Evolutionary conservation across 2,797 vertebrate genomes (phyloP).

Genomic region (Lepilemur septentrionalis): DNA sequence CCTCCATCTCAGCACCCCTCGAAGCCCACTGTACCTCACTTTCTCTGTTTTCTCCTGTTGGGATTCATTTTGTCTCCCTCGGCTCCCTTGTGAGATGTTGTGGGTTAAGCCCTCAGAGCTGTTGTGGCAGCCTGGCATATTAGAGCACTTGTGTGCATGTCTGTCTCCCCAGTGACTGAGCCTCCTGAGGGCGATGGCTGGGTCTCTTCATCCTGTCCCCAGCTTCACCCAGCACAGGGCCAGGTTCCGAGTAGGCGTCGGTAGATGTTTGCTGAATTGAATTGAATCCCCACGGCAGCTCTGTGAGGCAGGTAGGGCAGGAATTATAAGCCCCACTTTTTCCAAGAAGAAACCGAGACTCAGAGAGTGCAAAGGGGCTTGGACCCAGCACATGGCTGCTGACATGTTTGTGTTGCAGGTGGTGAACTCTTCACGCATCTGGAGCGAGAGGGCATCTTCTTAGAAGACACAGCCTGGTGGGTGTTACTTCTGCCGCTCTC

Average conservation of each 20-base stretch:
- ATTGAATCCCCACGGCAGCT: slow-evolving; percentile 71
- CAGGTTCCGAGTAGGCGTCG: slow-evolving; percentile 67
- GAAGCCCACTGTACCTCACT: not conserved
- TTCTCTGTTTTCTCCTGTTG: not conserved
- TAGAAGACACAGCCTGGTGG: slow-evolving; percentile 95
- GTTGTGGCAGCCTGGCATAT: not conserved
- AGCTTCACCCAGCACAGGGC: slow-evolving; percentile 74
- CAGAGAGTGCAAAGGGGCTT: not conserved
- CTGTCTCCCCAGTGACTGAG: slow-evolving; percentile 62
- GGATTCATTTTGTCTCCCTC: not conserved
- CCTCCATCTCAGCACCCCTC: not conserved
- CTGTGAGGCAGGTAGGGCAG: slow-evolving; percentile 78
- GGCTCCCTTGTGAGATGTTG: not conserved
- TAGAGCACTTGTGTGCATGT: not conserved
- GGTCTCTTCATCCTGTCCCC: slow-evolving; percentile 68
- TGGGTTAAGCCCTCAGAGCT: not conserved
- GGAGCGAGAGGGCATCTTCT: slow-evolving; percentile 95
- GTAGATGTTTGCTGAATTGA: slow-evolving; percentile 80
- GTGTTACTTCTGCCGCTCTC: slow-evolving; percentile 33
- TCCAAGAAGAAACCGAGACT: slow-evolving; percentile 25
- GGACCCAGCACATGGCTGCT: not conserved
- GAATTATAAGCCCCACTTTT: slow-evolving; percentile 12
- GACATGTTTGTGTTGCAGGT: slow-evolving; percentile 82
- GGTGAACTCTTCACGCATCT: slow-evolving; percentile 95
- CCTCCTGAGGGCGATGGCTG: slow-evolving; percentile 62